phyloP scores from a whole-genome alignment of 2,888 invertebrate genomes.

The Dynastes maya region DNA sequence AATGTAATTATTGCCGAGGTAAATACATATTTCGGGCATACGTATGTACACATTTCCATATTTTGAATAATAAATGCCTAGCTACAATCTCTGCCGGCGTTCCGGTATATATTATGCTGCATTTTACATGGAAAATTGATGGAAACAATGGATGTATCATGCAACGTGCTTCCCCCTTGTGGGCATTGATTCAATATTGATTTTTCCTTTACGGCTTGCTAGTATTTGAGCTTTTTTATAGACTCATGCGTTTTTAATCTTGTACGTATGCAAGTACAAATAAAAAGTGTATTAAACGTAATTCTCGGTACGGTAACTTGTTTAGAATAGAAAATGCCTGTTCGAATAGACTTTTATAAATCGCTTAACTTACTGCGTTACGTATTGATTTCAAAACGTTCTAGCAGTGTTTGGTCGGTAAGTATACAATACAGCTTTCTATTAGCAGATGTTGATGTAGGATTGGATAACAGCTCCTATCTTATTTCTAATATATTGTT shows the following conservation, averaged over 20 bases:
- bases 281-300: too few relatives aligned
- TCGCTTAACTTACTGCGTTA: too few relatives aligned
- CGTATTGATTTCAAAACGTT: too few relatives aligned
- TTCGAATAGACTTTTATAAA: too few relatives aligned
- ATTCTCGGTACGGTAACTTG: too few relatives aligned
- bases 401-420: too few relatives aligned
- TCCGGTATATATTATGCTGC: conserved; percentile 33
- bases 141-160: conserved; percentile 36
- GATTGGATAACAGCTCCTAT: too few relatives aligned
- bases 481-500: too few relatives aligned
- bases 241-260: not conserved
- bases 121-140: conserved; percentile 42
- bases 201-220: conserved; percentile 18
- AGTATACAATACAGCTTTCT: too few relatives aligned
- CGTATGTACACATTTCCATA: conserved; percentile 33
- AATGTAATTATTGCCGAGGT: conserved; percentile 30
- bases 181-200: conserved; percentile 23
- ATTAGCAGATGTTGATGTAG: too few relatives aligned
- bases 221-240: not conserved
- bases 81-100: conserved; percentile 22
- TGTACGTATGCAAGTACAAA: not conserved
- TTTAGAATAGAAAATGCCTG: too few relatives aligned
- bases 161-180: conserved; percentile 27
- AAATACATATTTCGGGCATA: conserved; percentile 33
- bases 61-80: conserved; percentile 41